Base-by-base conservation (phyloP, 2,888 invertebrate genomes). In the Galeopsomyia nigrocyanea region DNA sequence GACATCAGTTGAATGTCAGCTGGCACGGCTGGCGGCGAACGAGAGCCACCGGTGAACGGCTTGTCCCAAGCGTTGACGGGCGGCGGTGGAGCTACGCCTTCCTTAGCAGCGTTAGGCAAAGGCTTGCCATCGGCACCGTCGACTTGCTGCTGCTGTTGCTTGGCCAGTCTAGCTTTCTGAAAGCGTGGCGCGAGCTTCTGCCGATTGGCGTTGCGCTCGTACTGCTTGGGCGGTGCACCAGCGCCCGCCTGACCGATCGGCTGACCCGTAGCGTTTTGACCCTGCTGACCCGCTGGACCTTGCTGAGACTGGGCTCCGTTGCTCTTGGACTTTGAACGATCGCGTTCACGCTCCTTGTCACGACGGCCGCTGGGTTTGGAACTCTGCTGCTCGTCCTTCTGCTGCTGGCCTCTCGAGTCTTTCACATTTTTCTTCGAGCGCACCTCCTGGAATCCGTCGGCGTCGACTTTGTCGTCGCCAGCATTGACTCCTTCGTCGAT, bases 11-110 rank as follows among this genome's bases (percentile, higher is more conserved):
- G 85, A 21, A 84, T 80, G 17, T 85, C 85, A 0, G 80, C 77
- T 0, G 84, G 73, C 5, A 82, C 78, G 0, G 78, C 49, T 10
- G 75, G 75, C 5, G 76, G 74, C 22, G 76, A 76, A 9, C 74
- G 71, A 13, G 73, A 47, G 16, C 73, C 90, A 80, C 92, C 90
- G 47, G 91, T 91, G 79, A 95, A 92, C 3, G 95, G 94, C 85
- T 95, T 95, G 78, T 94, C 94, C 95, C 95, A 95, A 2, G 95
- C 95, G 86, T 93, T 94, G 13, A 92, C 91, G 2, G 91, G 87
- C 1, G 93, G 93, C n/a, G 92, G 92, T 7, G 92, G 91, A 6
- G 90, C 88, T 31, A 88, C 88, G 26, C 80, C 80, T 47, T 87
- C 87, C 64, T 87, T 86, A 61, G 60, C 19, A 14, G 31, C 50